Conservation (phyloP, 2,888 invertebrate genomes). For the Leucozona laternaria region DNA sequence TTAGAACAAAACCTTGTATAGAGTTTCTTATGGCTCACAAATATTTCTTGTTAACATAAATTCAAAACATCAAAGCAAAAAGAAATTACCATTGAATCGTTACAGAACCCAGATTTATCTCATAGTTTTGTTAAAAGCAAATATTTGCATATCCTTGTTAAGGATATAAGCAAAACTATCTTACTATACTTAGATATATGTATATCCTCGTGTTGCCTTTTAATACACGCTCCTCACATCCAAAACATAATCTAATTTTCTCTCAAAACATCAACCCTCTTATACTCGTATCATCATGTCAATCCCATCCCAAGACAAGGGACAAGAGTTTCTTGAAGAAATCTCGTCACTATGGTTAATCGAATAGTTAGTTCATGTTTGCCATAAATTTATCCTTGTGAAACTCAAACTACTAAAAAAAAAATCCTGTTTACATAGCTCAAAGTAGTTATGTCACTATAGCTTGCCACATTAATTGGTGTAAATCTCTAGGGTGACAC, state of each 20-base stretch:
- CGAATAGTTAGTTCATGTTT: constrained; percentile 43
- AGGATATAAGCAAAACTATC: constrained; percentile 61
- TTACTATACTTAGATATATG: neutral
- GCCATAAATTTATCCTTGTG: constrained; percentile 13
- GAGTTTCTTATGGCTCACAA: constrained; percentile 40
- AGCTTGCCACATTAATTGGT: constrained; percentile 79
- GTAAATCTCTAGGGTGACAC: constrained; percentile 78
- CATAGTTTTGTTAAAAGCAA: constrained; percentile 33
- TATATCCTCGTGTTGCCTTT: constrained; percentile 24
- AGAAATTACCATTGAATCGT: constrained; percentile 36
- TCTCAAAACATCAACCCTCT: constrained; percentile 26
- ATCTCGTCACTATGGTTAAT: constrained; percentile 60
- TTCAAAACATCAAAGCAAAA: constrained; percentile 59
- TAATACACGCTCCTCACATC: constrained; percentile 2
- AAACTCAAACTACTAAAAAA: no score
- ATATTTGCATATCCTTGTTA: constrained; percentile 63
- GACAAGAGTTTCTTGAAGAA: constrained; percentile 28
- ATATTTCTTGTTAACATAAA: constrained; percentile 29
- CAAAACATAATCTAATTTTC: constrained; percentile 55
- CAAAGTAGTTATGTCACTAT: constrained; percentile 62
- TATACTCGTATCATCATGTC: no score
- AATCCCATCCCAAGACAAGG: constrained; percentile 1
- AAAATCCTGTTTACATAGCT: constrained; percentile 62
- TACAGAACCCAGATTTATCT: constrained; percentile 40
- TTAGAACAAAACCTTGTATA: constrained; percentile 27